These are phyloP conservation scores for Listronotus bonariensis DNA, from an alignment of 1,140 invertebrate genomes.

Conservation along the genomic window DNA sequence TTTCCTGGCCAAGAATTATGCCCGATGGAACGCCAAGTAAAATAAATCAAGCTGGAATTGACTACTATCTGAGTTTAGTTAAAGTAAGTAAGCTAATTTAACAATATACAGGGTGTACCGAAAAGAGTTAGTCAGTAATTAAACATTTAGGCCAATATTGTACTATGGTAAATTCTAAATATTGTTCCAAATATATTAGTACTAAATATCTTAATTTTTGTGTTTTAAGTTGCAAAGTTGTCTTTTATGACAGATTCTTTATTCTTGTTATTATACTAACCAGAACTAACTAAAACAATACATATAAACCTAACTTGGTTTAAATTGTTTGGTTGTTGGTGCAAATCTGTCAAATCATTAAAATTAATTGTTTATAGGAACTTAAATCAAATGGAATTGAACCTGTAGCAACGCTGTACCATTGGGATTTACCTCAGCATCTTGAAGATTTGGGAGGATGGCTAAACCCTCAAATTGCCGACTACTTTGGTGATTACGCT, in stretches of 20 bases:
- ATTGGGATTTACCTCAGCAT: constrained; percentile 56
- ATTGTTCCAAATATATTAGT: too few species aligned
- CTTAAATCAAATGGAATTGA: constrained; percentile 59
- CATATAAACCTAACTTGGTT: background rate
- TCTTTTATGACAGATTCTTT: background rate
- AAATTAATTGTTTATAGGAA: constrained; percentile 12
- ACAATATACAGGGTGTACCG: too few species aligned
- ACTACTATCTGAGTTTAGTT: constrained; percentile 69
- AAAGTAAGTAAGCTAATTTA: constrained; percentile 9
- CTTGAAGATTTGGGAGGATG: constrained; percentile 70
- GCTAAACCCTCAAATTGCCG: constrained; percentile 56
- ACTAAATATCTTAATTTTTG: too few species aligned
- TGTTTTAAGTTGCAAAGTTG: background rate
- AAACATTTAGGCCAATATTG: too few species aligned
- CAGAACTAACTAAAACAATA: background rate
- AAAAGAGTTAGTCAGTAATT: too few species aligned
- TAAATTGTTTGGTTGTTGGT: background rate
- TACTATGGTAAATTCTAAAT: too few species aligned
- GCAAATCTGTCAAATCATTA: background rate
- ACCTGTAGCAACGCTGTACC: constrained; percentile 64
- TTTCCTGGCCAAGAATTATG: constrained; percentile 62
- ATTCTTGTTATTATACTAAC: too few species aligned
- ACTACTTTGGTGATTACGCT: constrained; percentile 7
- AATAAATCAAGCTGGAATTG: constrained; percentile 65
- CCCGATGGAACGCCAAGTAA: constrained; percentile 50